These are phyloP conservation scores for Plutomurus gul DNA, from an alignment of 1,140 invertebrate genomes.

Conservation along the genomic window DNA sequence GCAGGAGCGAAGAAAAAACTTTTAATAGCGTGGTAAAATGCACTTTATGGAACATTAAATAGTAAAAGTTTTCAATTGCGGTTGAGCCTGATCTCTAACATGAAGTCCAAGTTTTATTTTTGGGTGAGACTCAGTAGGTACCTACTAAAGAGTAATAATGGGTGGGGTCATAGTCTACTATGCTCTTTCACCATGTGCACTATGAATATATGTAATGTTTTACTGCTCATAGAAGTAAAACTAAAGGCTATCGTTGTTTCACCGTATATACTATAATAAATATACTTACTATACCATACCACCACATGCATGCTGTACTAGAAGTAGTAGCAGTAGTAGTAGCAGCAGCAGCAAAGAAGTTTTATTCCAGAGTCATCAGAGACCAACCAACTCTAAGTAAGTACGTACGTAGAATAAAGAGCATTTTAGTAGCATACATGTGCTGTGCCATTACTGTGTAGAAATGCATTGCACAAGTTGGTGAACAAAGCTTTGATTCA, in stretches of 20 bases:
- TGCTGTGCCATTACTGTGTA: background rate
- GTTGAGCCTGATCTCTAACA: slow-evolving; percentile 1
- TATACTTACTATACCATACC: too few relatives aligned
- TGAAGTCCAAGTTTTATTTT: background rate
- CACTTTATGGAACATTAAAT: slow-evolving; percentile 16
- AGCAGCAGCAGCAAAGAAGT: background rate
- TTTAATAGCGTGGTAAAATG: slow-evolving; percentile 29
- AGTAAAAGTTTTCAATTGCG: slow-evolving; percentile 29
- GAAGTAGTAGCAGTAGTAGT: background rate
- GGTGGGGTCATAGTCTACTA: background rate
- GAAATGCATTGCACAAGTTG: background rate
- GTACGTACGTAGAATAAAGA: background rate
- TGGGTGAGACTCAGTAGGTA: background rate
- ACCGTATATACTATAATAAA: too few relatives aligned
- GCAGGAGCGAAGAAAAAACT: background rate
- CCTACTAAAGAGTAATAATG: slow-evolving; percentile 24
- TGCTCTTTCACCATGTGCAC: background rate
- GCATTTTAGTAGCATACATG: too few relatives aligned
- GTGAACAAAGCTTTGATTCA: background rate
- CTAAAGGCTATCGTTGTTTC: background rate
- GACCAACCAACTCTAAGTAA: background rate
- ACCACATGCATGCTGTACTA: too few relatives aligned
- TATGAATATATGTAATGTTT: background rate
- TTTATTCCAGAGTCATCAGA: slow-evolving; percentile 14
- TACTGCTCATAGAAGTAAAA: background rate